These are phyloP conservation scores for Phrixothrix hirtus DNA, from an alignment of 2,888 invertebrate genomes.

Conservation along the genomic window DNA sequence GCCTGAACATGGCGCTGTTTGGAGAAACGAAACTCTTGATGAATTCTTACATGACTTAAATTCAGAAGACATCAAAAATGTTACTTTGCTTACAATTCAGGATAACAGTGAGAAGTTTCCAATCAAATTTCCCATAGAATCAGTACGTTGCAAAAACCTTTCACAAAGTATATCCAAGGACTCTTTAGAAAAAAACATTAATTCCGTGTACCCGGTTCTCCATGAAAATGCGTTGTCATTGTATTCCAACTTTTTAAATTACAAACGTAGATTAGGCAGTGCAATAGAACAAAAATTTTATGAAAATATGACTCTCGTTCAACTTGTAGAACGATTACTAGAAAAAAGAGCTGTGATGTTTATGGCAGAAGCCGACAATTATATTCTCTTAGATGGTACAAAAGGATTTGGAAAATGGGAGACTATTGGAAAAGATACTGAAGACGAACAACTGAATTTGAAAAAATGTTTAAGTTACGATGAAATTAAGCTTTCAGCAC, in stretches of 20 bases:
- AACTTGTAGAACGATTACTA: slow-evolving; percentile 60
- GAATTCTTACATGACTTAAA: slow-evolving; percentile 9
- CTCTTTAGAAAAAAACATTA: slow-evolving; percentile 54
- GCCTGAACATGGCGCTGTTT: slow-evolving; percentile 12
- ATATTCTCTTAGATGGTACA: slow-evolving; percentile 48
- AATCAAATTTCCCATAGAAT: slow-evolving; percentile 52
- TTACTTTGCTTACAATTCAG: slow-evolving; percentile 43
- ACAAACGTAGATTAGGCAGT: slow-evolving; percentile 57
- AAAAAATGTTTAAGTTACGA: slow-evolving; percentile 62
- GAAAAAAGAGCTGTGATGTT: slow-evolving; percentile 60
- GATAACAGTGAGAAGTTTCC: slow-evolving; percentile 52
- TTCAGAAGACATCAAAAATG: neutral
- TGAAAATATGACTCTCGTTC: slow-evolving; percentile 54
- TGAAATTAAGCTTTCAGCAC: slow-evolving; percentile 63
- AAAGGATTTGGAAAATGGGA: slow-evolving; percentile 60
- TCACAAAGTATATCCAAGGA: slow-evolving; percentile 30
- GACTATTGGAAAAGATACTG: slow-evolving; percentile 57
- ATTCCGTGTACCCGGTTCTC: slow-evolving; percentile 68
- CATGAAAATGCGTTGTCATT: slow-evolving; percentile 68
- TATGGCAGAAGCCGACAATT: slow-evolving; percentile 41
- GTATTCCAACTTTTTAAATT: slow-evolving; percentile 66
- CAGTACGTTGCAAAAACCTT: slow-evolving; percentile 44
- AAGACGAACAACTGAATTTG: slow-evolving; percentile 57
- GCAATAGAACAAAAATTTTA: slow-evolving; percentile 49
- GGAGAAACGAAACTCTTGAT: slow-evolving; percentile 13